These are phyloP conservation scores for Ornithoptera alexandrae DNA, from an alignment of 2,888 invertebrate species.

Conservation along the genomic window DNA sequence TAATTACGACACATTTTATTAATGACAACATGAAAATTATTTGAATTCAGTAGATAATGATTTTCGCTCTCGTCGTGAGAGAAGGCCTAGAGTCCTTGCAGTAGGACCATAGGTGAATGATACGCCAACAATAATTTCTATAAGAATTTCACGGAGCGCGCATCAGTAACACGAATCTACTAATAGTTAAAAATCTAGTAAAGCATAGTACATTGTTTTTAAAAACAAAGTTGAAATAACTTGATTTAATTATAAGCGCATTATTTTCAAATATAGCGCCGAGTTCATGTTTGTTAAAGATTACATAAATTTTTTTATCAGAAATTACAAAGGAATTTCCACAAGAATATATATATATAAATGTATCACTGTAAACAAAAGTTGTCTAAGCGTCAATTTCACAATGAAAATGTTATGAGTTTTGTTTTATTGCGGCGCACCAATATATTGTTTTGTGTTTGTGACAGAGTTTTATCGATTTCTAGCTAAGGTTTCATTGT, in stretches of 20 bases:
- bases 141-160: background rate
- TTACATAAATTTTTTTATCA: too few species aligned
- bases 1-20: too few species aligned
- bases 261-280: background rate
- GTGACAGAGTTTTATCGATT: slow-evolving; percentile 75
- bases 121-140: too few species aligned
- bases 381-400: slow-evolving; percentile 7
- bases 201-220: background rate
- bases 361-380: background rate
- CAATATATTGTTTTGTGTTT: slow-evolving; percentile 71
- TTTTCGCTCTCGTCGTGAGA: too few species aligned
- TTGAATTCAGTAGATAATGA: too few species aligned
- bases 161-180: background rate
- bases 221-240: background rate
- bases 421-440: slow-evolving; percentile 74
- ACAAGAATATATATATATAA: background rate
- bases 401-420: slow-evolving; percentile 37
- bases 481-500: slow-evolving; percentile 66
- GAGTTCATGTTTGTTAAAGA: too few species aligned
- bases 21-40: too few species aligned
- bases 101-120: too few species aligned
- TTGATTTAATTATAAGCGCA: background rate
- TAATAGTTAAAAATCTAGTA: background rate
- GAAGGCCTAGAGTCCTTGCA: too few species aligned
- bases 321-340: too few species aligned